phyloP scores from a whole-genome alignment of 2,113 vertebrate genomes.

The Archilochus colubris region DNA sequence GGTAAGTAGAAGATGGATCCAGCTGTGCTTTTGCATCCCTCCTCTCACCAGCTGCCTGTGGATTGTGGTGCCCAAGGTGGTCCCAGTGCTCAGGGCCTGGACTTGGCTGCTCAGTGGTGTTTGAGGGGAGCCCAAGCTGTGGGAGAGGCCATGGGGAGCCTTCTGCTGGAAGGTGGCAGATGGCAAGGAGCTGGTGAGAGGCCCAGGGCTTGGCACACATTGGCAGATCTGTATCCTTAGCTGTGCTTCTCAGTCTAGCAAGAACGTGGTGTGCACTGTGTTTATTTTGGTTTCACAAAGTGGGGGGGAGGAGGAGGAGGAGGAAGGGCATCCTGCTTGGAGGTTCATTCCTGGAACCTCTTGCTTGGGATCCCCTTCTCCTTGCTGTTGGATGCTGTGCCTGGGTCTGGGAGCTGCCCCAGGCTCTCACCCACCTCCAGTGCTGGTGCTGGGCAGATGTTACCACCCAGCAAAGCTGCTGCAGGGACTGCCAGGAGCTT shows the following conservation, averaged over 20 bases:
- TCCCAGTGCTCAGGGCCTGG: accelerated
- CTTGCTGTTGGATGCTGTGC: too few relatives aligned
- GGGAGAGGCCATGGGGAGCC: neutral
- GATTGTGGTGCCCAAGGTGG: neutral
- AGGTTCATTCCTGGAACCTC: neutral
- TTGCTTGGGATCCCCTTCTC: neutral
- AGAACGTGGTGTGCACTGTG: neutral
- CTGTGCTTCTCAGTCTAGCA: neutral
- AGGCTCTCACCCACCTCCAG: neutral
- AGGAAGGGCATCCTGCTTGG: neutral
- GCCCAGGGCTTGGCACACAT: neutral
- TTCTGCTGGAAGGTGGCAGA: neutral
- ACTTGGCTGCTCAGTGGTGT: accelerated
- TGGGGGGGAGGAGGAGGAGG: neutral
- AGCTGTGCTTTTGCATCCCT: accelerated
- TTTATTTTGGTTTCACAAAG: neutral
- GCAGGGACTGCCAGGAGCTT: neutral
- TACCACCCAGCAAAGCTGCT: neutral
- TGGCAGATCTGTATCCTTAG: neutral
- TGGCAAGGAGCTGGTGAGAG: conserved; percentile 26
- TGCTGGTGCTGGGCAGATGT: too few relatives aligned
- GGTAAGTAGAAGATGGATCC: conserved; percentile 16
- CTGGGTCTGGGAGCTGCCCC: too few relatives aligned
- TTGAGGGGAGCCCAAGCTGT: neutral
- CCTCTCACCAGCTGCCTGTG: neutral